phyloP scores from a whole-genome alignment of 2,888 invertebrate species.

The Phyllotreta cruciferae region DNA sequence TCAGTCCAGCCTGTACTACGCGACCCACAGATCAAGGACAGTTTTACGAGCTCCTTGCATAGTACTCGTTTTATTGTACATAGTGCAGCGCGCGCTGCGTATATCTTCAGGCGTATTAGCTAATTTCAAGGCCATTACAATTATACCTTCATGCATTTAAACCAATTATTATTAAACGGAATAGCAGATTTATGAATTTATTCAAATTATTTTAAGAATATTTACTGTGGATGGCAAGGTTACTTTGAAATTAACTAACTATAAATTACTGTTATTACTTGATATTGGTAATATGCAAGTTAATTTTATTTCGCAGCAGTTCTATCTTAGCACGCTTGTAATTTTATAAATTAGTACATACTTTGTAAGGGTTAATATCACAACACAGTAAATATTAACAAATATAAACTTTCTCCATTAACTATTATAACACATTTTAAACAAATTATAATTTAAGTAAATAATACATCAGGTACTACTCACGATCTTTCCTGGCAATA shows the following conservation, averaged over 20 bases:
- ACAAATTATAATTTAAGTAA: no score
- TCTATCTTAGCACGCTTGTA: no score
- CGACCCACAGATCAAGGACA: conserved; percentile 63
- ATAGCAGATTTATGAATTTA: conserved; percentile 44
- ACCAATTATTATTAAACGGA: conserved; percentile 46
- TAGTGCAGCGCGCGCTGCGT: conserved; percentile 54
- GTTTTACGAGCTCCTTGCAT: conserved; percentile 61
- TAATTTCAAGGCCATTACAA: conserved; percentile 58
- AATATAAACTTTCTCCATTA: no score
- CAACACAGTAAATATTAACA: no score
- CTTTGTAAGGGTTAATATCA: no score
- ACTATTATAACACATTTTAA: no score
- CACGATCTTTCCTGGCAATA: no score
- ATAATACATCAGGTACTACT: no score
- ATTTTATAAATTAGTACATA: no score
- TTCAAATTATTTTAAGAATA: conserved; percentile 34
- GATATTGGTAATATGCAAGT: no score
- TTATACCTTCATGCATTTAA: conserved; percentile 54
- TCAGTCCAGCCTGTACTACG: conserved; percentile 57
- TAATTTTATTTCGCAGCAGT: no score
- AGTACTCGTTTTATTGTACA: conserved; percentile 57
- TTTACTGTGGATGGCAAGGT: conserved; percentile 31
- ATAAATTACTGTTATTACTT: neutral
- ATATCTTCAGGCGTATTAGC: conserved; percentile 45
- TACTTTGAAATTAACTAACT: conserved; percentile 13